These are phyloP conservation scores for Hafferia zeledoni DNA, from an alignment of 2,797 vertebrate genomes.

Conservation along the genomic window DNA sequence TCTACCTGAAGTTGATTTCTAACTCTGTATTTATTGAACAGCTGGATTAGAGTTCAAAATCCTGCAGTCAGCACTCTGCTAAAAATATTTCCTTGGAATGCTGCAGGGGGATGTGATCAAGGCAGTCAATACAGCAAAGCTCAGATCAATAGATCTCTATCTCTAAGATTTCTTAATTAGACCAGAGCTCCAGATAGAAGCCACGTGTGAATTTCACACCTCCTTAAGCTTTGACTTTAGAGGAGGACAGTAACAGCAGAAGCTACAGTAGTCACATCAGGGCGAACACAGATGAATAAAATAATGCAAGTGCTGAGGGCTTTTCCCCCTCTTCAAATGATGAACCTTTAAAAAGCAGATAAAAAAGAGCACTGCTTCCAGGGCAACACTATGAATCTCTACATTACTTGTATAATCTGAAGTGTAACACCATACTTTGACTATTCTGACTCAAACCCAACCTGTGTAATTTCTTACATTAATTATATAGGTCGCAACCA, in stretches of 20 bases:
- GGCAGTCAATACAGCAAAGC: not conserved
- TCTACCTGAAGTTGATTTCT: not conserved
- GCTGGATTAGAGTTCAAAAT: not conserved
- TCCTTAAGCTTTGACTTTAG: not conserved
- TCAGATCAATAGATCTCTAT: not conserved
- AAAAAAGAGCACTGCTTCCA: not conserved
- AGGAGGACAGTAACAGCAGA: not conserved
- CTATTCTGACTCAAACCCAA: not conserved
- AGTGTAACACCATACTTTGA: not conserved
- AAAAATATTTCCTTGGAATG: not conserved
- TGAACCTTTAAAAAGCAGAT: not conserved
- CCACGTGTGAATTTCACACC: not conserved
- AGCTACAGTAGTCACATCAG: rapidly evolving
- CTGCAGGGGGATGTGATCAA: not conserved
- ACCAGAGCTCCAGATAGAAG: not conserved
- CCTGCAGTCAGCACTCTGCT: not conserved
- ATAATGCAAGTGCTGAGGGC: not conserved
- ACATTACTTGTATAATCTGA: not conserved
- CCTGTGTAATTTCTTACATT: not conserved
- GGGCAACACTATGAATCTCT: not conserved
- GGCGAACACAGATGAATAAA: not conserved
- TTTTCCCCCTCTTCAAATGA: not conserved
- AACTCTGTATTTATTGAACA: not conserved
- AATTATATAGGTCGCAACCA: not conserved
- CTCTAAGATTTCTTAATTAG: not conserved